phyloP scores from a whole-genome alignment of 2,113 vertebrate species.

The Toxotes jaculatrix region DNA sequence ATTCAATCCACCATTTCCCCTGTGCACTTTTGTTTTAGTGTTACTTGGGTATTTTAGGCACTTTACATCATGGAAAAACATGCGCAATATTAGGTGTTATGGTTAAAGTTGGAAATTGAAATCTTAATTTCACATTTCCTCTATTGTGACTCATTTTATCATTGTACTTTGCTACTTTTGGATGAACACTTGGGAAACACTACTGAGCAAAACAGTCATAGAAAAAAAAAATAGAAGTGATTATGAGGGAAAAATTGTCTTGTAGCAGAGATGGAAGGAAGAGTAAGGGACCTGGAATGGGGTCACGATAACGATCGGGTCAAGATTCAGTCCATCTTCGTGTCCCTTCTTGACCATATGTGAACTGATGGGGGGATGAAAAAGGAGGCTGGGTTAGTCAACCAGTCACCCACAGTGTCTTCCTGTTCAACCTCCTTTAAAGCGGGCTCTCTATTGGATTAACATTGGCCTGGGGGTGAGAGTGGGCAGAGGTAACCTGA shows the following conservation, averaged over 20 bases:
- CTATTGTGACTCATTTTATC: not conserved
- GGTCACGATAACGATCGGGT: conserved; percentile 37
- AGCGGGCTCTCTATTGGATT: conserved; percentile 80
- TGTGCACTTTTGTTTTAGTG: not conserved
- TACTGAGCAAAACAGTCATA: not conserved
- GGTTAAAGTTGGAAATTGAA: not conserved
- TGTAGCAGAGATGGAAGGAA: conserved; percentile 10
- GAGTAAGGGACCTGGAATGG: conserved; percentile 18
- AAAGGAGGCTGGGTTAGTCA: conserved; percentile 28
- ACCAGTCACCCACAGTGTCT: conserved; percentile 66
- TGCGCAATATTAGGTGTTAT: not conserved
- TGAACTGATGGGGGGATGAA: conserved; percentile 25
- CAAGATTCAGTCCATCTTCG: conserved; percentile 29
- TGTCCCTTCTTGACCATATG: conserved; percentile 31
- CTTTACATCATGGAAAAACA: conserved; percentile 2
- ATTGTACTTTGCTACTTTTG: not conserved
- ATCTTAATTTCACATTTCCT: conserved; percentile 5
- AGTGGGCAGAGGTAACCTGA: conserved; percentile 70
- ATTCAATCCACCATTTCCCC: not conserved
- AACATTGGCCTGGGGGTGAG: conserved; percentile 71
- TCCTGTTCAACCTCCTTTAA: conserved; percentile 75
- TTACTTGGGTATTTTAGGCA: not conserved
- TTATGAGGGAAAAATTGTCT: not conserved
- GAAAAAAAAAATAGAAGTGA: conserved; percentile 2
- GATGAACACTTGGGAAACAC: not conserved